Conservation (phyloP, 2,888 invertebrate genomes). For the Endotricha flammealis region DNA sequence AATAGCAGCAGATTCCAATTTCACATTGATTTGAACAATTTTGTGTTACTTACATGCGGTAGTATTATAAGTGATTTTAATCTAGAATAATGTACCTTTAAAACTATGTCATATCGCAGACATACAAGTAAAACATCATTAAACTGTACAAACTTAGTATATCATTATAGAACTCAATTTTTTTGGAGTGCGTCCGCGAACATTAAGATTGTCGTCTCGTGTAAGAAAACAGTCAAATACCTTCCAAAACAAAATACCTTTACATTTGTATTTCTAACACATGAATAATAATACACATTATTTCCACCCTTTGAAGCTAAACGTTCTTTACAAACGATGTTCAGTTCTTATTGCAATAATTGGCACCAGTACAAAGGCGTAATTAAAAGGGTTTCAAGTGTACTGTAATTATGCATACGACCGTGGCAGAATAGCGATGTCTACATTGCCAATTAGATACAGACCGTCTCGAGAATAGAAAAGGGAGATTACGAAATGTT, state of each 20-base stretch:
- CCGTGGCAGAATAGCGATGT: conserved; percentile 21
- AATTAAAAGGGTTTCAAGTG: conserved; percentile 62
- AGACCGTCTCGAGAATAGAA: conserved; percentile 1
- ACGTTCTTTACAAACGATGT: conserved; percentile 38
- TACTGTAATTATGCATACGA: conserved; percentile 52
- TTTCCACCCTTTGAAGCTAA: not conserved
- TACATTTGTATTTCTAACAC: conserved; percentile 1
- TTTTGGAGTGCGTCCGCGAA: not conserved
- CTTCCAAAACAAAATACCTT: not conserved
- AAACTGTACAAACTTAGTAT: no score
- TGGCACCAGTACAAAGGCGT: conserved; percentile 51
- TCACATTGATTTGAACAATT: no score
- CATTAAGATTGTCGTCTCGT: not conserved
- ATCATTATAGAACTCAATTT: no score
- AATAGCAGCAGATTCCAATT: not conserved
- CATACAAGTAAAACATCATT: no score
- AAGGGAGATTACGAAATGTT: not conserved
- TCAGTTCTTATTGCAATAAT: conserved; percentile 63
- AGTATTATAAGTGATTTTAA: no score
- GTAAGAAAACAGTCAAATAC: not conserved
- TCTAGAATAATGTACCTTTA: no score
- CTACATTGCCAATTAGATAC: conserved; percentile 19
- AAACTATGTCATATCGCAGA: no score
- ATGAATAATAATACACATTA: conserved; percentile 36
- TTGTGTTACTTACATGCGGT: no score